Percentiles rank a stretch among this genome's conserved stretches.
Evolutionary conservation across 2,888 invertebrate genomes (phyloP).

Genomic region (Phymatocera aterrima): DNA sequence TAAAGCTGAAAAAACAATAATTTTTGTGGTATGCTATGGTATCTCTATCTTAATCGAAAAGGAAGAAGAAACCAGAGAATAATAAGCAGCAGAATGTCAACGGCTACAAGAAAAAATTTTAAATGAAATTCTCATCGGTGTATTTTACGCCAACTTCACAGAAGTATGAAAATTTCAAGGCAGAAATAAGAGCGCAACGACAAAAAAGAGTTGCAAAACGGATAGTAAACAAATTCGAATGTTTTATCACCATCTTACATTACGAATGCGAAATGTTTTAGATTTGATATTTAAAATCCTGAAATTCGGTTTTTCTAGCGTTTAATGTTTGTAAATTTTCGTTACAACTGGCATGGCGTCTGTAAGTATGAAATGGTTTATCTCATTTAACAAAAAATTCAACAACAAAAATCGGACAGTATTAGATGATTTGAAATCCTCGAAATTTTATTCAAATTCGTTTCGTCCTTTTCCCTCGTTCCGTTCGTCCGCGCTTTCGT

Average conservation of each 20-base stretch:
- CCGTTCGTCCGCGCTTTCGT: background rate
- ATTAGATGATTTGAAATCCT: no score
- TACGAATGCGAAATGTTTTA: background rate
- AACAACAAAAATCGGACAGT: no score
- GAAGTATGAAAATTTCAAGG: no score
- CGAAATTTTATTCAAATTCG: background rate
- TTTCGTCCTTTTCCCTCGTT: constrained; percentile 13
- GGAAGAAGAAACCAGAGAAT: no score
- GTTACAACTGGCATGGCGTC: background rate
- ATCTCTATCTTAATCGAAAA: no score
- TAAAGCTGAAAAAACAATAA: background rate
- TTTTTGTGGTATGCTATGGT: no score
- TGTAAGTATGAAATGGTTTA: constrained; percentile 1
- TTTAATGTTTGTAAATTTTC: background rate
- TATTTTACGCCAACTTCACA: background rate
- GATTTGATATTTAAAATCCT: background rate
- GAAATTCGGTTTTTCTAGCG: background rate
- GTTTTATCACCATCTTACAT: background rate
- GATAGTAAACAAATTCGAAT: constrained; percentile 6
- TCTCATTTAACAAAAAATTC: background rate
- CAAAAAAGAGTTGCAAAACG: background rate
- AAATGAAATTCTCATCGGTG: background rate
- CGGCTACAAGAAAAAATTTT: no score
- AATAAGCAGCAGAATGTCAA: no score
- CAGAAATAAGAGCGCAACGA: background rate